Evolutionary conservation across 2,888 invertebrate genomes (phyloP).

Genomic region (Myopa testacea): DNA sequence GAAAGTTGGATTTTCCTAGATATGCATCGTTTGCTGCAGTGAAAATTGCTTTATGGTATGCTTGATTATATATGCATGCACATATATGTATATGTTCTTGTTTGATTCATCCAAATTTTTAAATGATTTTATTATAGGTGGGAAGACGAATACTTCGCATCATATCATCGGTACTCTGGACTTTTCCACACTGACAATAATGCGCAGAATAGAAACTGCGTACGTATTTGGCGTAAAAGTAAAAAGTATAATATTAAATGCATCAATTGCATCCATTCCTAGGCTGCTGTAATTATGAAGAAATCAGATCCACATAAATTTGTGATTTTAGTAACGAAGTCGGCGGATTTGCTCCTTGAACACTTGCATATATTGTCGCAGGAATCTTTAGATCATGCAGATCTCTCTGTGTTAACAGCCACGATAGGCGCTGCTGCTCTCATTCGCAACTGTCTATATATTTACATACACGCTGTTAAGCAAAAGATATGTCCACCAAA

Average conservation of each 20-base stretch:
- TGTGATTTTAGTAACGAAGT: constrained; percentile 77
- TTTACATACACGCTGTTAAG: constrained; percentile 74
- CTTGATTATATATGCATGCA: background rate
- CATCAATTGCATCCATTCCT: constrained; percentile 45
- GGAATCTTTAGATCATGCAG: constrained; percentile 87
- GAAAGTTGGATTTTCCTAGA: constrained; percentile 83
- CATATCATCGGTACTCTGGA: constrained; percentile 78
- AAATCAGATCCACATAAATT: constrained; percentile 83
- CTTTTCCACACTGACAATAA: constrained; percentile 68
- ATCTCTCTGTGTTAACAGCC: constrained; percentile 82
- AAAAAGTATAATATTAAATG: background rate
- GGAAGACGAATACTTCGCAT: constrained; percentile 84
- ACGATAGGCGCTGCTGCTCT: constrained; percentile 85
- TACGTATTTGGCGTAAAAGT: constrained; percentile 57
- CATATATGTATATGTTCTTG: background rate
- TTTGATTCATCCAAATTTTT: background rate
- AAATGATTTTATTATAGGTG: constrained; percentile 68
- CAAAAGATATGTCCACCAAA: constrained; percentile 65
- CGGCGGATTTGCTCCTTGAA: constrained; percentile 78
- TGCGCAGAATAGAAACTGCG: constrained; percentile 58
- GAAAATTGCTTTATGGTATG: constrained; percentile 82
- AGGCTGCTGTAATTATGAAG: constrained; percentile 73
- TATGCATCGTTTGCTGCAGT: constrained; percentile 87
- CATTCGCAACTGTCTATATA: constrained; percentile 82
- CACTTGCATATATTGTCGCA: constrained; percentile 84